Evolutionary conservation across 2,888 invertebrate species (phyloP), one percentile per base, ranked within the genome.

Genomic region (Byasa hedistus): DNA sequence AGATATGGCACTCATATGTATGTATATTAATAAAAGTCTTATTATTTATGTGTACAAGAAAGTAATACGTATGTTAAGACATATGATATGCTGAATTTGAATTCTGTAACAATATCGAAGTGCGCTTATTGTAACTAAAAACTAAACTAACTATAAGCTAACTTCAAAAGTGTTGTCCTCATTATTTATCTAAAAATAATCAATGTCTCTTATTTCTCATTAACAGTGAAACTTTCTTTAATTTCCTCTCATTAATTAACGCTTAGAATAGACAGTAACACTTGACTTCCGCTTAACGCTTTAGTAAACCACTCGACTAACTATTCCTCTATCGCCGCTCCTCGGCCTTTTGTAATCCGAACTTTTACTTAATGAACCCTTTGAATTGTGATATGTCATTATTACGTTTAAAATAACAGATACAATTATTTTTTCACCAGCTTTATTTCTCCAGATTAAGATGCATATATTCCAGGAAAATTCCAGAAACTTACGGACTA

Each of bases 341-440:
- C 75, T 71, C 69, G 75, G 72, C 75, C 78, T 79, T 82, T 84
- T 83, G 84, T 80, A 84, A 83, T 70, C 67, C 69, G 79, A 83
- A 75, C 82, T 78, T 75, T 72, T 73, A 75, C 70, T 77, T 69
- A 71, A 75, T 79, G 75, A 76, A 71, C 71, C 77, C 36, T 48
- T 58, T 27, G 60, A 59, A 64, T 60, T 64, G 58, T 56, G 3
- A 62, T 54, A 52, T 19, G 57, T 64, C 48, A 21, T 48, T 7
- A n/a, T n/a, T n/a, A 4, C 48, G 3, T 48, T 48, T 2, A 48
- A 48, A 48, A 48, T n/a, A 48, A n/a, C 48, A 15, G n/a, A n/a
- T 19, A n/a, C 8, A 48, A 48, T 48, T 48, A 5, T 48, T 48
- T 48, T 19, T 48, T n/a, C 2, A 12, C 39, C n/a, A n/a, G n/a